Conservation (phyloP, 2,113 vertebrate genomes). For the Copsychus sechellarum region DNA sequence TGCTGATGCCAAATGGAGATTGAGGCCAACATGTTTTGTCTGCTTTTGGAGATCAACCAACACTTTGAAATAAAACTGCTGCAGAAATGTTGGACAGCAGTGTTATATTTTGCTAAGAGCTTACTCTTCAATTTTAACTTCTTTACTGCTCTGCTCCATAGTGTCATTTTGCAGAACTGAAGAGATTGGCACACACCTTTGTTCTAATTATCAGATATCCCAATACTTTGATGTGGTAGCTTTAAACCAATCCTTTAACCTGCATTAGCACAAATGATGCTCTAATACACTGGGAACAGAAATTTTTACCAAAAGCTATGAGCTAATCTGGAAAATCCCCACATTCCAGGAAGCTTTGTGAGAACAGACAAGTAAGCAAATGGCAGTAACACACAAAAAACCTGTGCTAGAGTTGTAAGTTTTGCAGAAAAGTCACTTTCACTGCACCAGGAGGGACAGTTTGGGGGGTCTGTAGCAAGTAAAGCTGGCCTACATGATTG, state of each 20-base stretch:
- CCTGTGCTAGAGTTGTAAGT: background rate
- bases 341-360: background rate
- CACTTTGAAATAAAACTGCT: conserved; percentile 1
- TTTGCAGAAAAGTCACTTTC: background rate
- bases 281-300: background rate
- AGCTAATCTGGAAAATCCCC: background rate
- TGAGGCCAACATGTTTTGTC: conserved; percentile 27
- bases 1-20: conserved; percentile 9
- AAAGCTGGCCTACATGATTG: background rate
- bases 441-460: background rate
- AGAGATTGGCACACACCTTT: background rate
- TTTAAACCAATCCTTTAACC: background rate
- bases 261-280: background rate
- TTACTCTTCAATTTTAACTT: background rate
- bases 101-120: background rate
- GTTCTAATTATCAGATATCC: background rate
- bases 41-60: conserved; percentile 35
- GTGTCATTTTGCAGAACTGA: background rate
- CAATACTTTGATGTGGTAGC: background rate
- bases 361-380: background rate
- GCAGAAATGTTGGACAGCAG: background rate
- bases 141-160: background rate
- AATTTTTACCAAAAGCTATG: background rate
- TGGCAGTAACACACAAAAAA: background rate
- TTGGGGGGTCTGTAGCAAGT: background rate